Base-by-base conservation (phyloP, 2,888 invertebrate species). In the Vanessa cardui region DNA sequence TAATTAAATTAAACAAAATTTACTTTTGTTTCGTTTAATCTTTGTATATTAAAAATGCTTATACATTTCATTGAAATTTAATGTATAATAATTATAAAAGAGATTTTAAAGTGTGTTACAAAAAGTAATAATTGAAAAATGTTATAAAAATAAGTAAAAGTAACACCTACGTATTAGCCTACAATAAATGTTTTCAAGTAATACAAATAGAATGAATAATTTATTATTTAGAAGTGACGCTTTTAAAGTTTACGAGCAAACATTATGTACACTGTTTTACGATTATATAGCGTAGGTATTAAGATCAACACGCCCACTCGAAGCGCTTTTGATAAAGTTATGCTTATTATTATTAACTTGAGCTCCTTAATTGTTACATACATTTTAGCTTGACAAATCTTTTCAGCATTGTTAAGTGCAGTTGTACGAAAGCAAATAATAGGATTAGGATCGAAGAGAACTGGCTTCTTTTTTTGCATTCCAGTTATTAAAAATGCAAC, bases 261-360 rank as follows among this genome's bases (percentile, higher is more conserved):
- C 39, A 12, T 39, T 39, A 39, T 12, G 9, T 20, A 20, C 8
- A 49, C 49, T 18, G 20, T 18, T 49, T 49, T 26, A 26, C 6
- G 15, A 21, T 52, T 26, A 52, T 5, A 15, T 5, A n/a, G 31
- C 52, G 52, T 52, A 26, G 52, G 26, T 52, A 52, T 26, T 52
- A 52, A 26, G 52, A 52, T 26, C 26, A 66, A 61, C 56, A 66
- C 56, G 47, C 54, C 45, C 33, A 33, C 26, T 18, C 16, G 21
- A 33, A 21, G 15, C 52, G 39, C 18, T 33, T 54, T 31, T 16
- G 8, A 31, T 33, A 31, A 31, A 52, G 9, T 26, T 52, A 26
- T 21, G 15, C 6, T 15, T 52, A 52, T 15, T 52, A 52, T 21
- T 21, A 21, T 18, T 39, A 39, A 39, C 39, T 39, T 39, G 39